phyloP scores from a whole-genome alignment of 2,888 invertebrate genomes.

The Willowsia nigromaculata region DNA sequence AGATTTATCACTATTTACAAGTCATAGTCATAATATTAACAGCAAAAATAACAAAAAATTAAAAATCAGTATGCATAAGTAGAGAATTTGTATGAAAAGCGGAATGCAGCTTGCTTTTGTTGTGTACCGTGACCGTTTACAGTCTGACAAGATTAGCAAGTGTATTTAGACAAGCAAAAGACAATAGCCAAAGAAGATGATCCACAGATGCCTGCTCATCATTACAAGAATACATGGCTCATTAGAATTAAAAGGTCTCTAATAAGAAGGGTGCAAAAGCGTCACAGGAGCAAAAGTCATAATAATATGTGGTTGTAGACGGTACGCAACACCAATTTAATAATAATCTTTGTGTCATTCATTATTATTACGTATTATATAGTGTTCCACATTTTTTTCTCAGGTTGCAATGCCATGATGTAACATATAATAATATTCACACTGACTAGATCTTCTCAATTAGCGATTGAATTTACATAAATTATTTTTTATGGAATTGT shows the following conservation, averaged over 20 bases:
- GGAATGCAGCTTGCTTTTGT: background rate
- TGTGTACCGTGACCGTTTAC: conserved; percentile 25
- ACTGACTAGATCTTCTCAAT: conserved; percentile 24
- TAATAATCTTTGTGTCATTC: conserved; percentile 34
- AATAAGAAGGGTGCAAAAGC: background rate
- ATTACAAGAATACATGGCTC: background rate
- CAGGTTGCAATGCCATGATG: conserved; percentile 12
- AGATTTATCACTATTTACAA: conserved; percentile 49
- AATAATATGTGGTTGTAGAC: background rate
- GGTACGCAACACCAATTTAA: conserved; percentile 28
- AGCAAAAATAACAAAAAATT: background rate
- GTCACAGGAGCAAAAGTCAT: conserved; percentile 18
- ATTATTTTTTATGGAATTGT: conserved; percentile 12
- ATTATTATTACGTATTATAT: no score
- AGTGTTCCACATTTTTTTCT: conserved; percentile 50
- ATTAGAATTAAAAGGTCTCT: conserved; percentile 39
- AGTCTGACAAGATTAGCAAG: conserved; percentile 2
- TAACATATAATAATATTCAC: conserved; percentile 17
- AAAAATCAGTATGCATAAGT: conserved; percentile 1
- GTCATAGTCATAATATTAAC: conserved; percentile 5
- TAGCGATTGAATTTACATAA: conserved; percentile 46
- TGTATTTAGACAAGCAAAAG: background rate
- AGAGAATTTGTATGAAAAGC: background rate
- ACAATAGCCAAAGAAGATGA: background rate
- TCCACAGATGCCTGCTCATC: background rate